Base-by-base conservation (phyloP, 2,797 vertebrate genomes). In the Clarias pachynema region DNA sequence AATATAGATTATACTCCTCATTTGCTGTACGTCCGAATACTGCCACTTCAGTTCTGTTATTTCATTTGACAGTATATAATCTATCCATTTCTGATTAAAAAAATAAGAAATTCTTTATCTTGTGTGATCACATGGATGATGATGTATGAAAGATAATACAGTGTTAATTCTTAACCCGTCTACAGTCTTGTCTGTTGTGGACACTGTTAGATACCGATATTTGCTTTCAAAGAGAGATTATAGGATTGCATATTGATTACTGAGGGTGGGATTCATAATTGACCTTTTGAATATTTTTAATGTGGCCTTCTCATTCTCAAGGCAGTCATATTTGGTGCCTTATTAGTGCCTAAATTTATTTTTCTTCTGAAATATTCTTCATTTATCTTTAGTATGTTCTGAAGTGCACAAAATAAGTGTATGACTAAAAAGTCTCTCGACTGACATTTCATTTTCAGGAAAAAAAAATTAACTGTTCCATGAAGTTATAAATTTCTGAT, bases 271-370 rank as follows among this genome's bases (percentile, higher is more conserved):
- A 88, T 84, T 75, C 68, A 81, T 82, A 87, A 89, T 92, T 93
- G 93, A 93, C 94, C 92, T 92, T 94, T 95, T 94, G 91, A 94
- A 74, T 95, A 95, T 95, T 95, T 95, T 94, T 93, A 95, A 94
- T 93, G 95, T 96, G 95, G 96, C 96, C 96, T 96, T 96, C 95
- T 96, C 95, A 95, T 96, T 96, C 94, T 96, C 94, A 93, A 95
- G 94, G 95, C 95, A 94, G 94, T 95, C 95, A 94, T 94, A 91
- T 94, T 93, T 92, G 95, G 96, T 94, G 94, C 95, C 94, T 96
- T 95, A 94, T 95, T 95, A 96, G 96, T 96, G 95, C 96, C 96
- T 96, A 94, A 96, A 95, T 92, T 96, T 95, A 94, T 94, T 95
- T 95, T 94, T 92, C 91, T 95, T 94, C 84, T 93, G 92, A 91